A percentile compares a stretch with the other conserved stretches of the same genome.
These are phyloP conservation scores for Cetonia aurata DNA, from an alignment of 2,888 invertebrate genomes.

Conservation along the genomic window DNA sequence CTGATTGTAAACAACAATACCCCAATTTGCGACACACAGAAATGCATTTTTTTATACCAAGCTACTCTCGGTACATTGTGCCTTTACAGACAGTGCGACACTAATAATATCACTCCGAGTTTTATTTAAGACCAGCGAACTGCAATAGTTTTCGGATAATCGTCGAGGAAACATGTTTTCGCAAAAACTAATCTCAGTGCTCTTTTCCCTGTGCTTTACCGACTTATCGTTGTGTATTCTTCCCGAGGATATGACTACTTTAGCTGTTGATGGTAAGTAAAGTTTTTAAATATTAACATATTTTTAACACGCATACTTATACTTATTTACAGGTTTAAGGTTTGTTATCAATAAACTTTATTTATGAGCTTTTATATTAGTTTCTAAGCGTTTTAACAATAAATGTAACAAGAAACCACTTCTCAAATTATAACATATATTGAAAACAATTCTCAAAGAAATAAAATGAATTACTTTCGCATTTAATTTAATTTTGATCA, in stretches of 20 bases:
- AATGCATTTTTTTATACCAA: conserved; percentile 48
- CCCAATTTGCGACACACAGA: conserved; percentile 51
- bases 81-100: conserved; percentile 25
- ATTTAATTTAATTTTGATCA: too few species aligned
- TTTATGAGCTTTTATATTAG: too few species aligned
- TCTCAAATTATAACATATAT: too few species aligned
- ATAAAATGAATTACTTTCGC: too few species aligned
- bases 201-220: conserved; percentile 62
- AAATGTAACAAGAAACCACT: too few species aligned
- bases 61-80: conserved; percentile 14
- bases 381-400: too few species aligned
- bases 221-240: conserved; percentile 58
- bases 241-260: conserved; percentile 58
- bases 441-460: too few species aligned
- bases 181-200: conserved; percentile 61
- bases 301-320: too few species aligned
- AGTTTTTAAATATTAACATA: conserved; percentile 1
- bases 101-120: conserved; percentile 19
- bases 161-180: conserved; percentile 55
- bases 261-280: conserved; percentile 49
- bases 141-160: conserved; percentile 14
- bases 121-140: conserved; percentile 19
- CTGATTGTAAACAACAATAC: conserved; percentile 59
- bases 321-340: too few species aligned
- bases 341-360: too few species aligned